Evolutionary conservation across 2,113 vertebrate genomes (phyloP).

Genomic region (Edolisoma coerulescens): DNA sequence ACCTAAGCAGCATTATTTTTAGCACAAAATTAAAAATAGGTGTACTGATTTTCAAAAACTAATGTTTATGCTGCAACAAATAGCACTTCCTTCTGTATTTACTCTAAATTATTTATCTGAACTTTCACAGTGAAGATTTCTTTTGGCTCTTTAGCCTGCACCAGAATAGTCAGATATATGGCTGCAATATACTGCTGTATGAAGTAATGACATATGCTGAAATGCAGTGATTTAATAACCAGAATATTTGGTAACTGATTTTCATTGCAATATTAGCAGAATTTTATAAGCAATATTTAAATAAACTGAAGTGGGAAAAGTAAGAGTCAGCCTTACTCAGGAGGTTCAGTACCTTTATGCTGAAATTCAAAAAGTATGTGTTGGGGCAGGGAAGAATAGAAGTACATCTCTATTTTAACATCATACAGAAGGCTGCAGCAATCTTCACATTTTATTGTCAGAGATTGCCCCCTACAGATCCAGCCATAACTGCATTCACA

Average conservation of each 20-base stretch:
- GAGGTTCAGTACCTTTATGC: background rate
- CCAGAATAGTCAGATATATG: background rate
- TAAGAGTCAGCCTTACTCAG: background rate
- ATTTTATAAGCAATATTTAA: background rate
- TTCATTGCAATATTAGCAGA: background rate
- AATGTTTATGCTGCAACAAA: background rate
- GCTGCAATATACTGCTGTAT: background rate
- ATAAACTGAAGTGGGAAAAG: background rate
- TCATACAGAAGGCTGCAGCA: background rate
- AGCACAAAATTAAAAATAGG: background rate
- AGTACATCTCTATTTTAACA: background rate
- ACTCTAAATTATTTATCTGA: background rate
- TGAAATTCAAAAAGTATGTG: background rate
- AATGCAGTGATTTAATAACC: background rate
- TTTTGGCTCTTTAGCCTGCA: background rate
- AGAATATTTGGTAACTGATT: background rate
- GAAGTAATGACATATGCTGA: background rate
- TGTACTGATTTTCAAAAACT: background rate
- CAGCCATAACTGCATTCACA: background rate
- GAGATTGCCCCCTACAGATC: conserved; percentile 73
- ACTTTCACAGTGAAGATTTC: background rate
- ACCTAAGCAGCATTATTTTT: background rate
- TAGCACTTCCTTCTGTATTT: background rate
- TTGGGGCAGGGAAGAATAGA: background rate
- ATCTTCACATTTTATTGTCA: conserved; percentile 39